Conservation (phyloP, 2,888 invertebrate genomes). For the Marronus borbonicus region DNA sequence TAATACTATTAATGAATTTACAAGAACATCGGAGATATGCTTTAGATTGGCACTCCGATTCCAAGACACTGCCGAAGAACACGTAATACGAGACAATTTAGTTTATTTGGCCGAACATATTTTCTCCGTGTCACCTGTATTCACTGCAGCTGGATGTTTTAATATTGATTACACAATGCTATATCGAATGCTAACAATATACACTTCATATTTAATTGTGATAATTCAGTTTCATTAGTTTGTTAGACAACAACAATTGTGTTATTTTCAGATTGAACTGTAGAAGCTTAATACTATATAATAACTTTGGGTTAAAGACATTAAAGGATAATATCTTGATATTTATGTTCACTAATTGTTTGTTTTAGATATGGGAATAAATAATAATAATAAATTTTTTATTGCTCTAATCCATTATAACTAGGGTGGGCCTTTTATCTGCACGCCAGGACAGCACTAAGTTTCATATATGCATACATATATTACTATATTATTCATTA, state of each 20-base stretch:
- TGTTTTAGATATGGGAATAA: too few species aligned
- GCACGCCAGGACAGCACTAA: too few species aligned
- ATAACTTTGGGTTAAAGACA: too few species aligned
- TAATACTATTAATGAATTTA: slow-evolving; percentile 20
- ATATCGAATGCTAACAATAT: slow-evolving; percentile 41
- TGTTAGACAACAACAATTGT: neutral
- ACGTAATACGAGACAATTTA: slow-evolving; percentile 22
- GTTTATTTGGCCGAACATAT: slow-evolving; percentile 28
- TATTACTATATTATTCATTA: too few species aligned
- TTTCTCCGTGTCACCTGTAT: slow-evolving; percentile 21
- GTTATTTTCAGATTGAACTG: neutral
- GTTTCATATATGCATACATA: too few species aligned
- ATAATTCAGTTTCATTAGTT: slow-evolving; percentile 36
- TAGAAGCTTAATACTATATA: too few species aligned
- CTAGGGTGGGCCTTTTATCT: too few species aligned
- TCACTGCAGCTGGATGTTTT: slow-evolving; percentile 48
- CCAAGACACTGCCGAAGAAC: neutral
- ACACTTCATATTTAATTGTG: slow-evolving; percentile 43
- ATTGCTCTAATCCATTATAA: too few species aligned
- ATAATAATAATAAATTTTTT: too few species aligned
- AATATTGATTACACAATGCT: slow-evolving; percentile 46
- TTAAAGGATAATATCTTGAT: too few species aligned
- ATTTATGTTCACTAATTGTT: too few species aligned
- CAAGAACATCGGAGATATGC: slow-evolving; percentile 30
- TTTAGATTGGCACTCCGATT: slow-evolving; percentile 27